Percentiles rank a stretch among this genome's conserved stretches.
These are phyloP conservation scores for Amaurobius ferox DNA, from an alignment of 2,888 invertebrate genomes.

Conservation along the genomic window DNA sequence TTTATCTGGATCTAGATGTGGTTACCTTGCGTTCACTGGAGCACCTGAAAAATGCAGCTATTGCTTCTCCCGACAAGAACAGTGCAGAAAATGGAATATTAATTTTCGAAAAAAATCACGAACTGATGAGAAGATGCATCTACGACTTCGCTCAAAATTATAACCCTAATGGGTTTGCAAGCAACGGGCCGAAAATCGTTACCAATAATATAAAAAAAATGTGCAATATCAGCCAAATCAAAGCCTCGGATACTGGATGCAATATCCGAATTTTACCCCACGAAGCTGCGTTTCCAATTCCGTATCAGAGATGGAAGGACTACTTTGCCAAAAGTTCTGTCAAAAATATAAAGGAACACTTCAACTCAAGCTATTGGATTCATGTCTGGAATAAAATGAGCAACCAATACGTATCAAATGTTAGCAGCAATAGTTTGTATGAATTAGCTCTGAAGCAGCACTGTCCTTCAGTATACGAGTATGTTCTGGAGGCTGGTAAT, in stretches of 20 bases:
- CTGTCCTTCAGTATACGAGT: constrained; percentile 37
- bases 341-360: neutral
- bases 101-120: constrained; percentile 80
- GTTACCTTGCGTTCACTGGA: constrained; percentile 82
- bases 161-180: constrained; percentile 60
- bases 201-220: constrained; percentile 61
- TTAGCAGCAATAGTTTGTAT: constrained; percentile 48
- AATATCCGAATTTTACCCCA: constrained; percentile 83
- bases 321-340: constrained; percentile 80
- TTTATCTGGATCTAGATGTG: constrained; percentile 87
- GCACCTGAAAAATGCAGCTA: constrained; percentile 82
- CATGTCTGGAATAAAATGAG: constrained; percentile 81
- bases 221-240: constrained; percentile 54
- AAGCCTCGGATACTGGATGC: constrained; percentile 81
- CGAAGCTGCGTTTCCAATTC: constrained; percentile 81
- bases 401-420: constrained; percentile 18
- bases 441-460: constrained; percentile 49
- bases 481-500: constrained; percentile 21
- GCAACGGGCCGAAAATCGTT: constrained; percentile 72
- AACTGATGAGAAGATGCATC: constrained; percentile 79
- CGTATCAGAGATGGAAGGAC: constrained; percentile 81
- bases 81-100: constrained; percentile 84
- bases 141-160: constrained; percentile 69
- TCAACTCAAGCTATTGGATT: constrained; percentile 71
- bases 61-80: constrained; percentile 81